Evolutionary conservation across 2,113 vertebrate genomes (phyloP), one percentile per base, ranked within the genome.

Genomic region (Arothron firmamentum): DNA sequence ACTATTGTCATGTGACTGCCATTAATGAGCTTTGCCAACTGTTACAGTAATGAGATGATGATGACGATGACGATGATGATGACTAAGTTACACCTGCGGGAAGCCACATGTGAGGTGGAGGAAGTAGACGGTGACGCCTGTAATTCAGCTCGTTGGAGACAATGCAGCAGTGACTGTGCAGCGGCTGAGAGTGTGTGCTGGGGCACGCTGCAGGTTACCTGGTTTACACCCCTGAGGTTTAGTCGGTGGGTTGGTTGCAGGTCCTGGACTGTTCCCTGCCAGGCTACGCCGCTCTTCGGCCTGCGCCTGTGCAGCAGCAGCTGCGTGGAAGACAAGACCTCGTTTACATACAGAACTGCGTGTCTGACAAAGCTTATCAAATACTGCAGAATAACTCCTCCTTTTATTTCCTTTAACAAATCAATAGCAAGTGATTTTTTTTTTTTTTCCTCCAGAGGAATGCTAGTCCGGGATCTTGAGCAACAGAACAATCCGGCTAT

Each of bases 241-340:
- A 63, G 84, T 85, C 64, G 86, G 6, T 67, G 90, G 59, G 76
- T 64, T 81, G 79, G 57, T 59, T 53, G 85, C 47, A 52, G 86
- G 70, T 70, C 85, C 55, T 45, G 90, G 85, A 78, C 86, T 92
- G 79, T 83, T 60, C 5, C 87, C 89, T 55, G 88, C 67, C 73
- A 92, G 89, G 81, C 81, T 93, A 69, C 93, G 91, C 75, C 94
- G 92, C 88, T 97, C 97, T 67, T 96, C 92, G 13, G 92, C 94
- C 77, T 95, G 89, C 16, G 92, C 94, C 64, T 95, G 93, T 52
- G 94, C 94, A 56, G 91, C 92, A 85, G 94, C 94, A 90, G 93
- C 95, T 99, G 79, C 10, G 61, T 15, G 17, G 12, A 57, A 1
- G 56, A 66, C 61, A 49, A 65, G 14, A 70, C 43, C 70, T 17